Base-by-base conservation (phyloP, 2,797 vertebrate species). In the Distichodus sexfasciatus region DNA sequence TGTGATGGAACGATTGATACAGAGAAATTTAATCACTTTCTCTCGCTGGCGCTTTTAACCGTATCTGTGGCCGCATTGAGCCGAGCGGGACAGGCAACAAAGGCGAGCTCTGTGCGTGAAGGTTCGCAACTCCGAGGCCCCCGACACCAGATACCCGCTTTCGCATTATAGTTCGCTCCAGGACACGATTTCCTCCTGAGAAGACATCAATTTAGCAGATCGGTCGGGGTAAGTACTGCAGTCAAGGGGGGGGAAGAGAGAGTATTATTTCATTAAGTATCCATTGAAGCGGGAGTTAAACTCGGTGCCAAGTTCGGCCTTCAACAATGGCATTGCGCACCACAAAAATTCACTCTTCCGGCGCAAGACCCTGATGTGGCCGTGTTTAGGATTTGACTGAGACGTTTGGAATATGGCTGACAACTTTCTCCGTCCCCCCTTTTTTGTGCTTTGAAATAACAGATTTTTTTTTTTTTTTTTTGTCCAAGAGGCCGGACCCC, bases 91-190 rank as follows among this genome's bases (percentile, higher is more conserved):
- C 33, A 53, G 31, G 55, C 23, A 53, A 90, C 89, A 91, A 91
- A 85, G 87, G 69, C 0, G 24, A 19, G 85, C 87, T 85, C 87
- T 91, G 88, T 90, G 70, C 78, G 71, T 74, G 79, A 43, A 69
- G 85, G 84, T 81, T 87, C 84, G 75, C 85, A 86, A 73, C 82
- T 86, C 85, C 81, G 75, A 83, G 84, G 84, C 85, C 78, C n/a
- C 69, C 31, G 86, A 87, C 83, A 89, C 83, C 80, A 72, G 87
- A 87, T 82, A 86, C 82, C 74, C 4, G 80, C 72, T 76, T 83
- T 85, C 82, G 83, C 86, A 72, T 80, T 60, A 57, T 55, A 64
- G 79, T 79, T 68, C 69, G 79, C 81, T 83, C 79, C 83, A 81
- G 86, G 82, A 82, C 86, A 80, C 86, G 84, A 87, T 80, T 82